phyloP scores from a whole-genome alignment of 1,140 invertebrate species.

The Orchesella cincta region DNA sequence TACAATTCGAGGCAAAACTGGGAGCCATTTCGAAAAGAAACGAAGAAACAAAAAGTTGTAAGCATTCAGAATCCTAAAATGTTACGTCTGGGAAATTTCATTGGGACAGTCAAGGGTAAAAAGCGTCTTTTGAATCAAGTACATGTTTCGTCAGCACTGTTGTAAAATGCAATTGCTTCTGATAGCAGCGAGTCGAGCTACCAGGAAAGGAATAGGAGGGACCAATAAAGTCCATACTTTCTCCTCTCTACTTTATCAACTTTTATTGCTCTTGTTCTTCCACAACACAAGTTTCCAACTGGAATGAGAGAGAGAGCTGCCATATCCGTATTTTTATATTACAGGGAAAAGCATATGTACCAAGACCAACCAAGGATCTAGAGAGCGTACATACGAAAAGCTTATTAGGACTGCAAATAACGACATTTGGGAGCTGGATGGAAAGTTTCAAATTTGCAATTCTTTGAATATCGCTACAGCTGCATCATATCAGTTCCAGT shows the following conservation, averaged over 20 bases:
- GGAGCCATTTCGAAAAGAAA: background rate
- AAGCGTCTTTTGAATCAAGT: background rate
- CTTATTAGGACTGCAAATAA: background rate
- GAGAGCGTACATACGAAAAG: background rate
- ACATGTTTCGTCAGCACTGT: background rate
- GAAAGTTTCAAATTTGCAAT: conserved; percentile 14
- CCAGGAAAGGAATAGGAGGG: background rate
- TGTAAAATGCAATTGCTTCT: conserved; percentile 24
- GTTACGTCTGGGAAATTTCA: conserved; percentile 25
- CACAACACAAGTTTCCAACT: background rate
- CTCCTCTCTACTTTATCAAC: background rate
- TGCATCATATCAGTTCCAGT: background rate
- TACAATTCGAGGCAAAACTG: too few relatives aligned
- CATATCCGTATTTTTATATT: background rate
- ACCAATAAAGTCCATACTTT: conserved; percentile 4
- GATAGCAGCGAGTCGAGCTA: background rate
- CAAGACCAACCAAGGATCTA: background rate
- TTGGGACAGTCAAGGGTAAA: background rate
- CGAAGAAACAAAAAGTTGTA: background rate
- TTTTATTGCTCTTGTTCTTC: conserved; percentile 13
- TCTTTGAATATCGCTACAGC: conserved; percentile 17
- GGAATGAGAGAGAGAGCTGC: background rate
- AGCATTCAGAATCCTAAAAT: background rate
- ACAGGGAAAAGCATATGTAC: too few relatives aligned
- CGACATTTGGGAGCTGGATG: background rate